Conservation (phyloP, 2,888 invertebrate species). For the Apamea monoglypha region DNA sequence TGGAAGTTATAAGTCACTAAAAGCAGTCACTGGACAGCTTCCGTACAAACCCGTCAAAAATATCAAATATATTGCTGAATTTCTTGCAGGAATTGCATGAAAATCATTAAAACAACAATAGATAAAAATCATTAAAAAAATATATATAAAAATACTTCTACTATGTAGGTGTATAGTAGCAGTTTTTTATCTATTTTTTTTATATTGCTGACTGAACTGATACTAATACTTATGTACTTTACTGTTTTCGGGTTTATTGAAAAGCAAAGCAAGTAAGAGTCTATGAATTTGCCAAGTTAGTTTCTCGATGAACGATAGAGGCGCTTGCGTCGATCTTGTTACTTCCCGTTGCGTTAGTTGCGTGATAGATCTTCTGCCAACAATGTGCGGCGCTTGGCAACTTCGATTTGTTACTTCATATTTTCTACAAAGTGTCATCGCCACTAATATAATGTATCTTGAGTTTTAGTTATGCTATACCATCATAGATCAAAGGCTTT, state of each 20-base stretch:
- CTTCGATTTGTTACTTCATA: conserved; percentile 36
- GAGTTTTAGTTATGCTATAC: neutral
- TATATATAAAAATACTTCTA: neutral
- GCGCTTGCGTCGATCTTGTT: conserved; percentile 42
- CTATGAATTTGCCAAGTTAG: neutral
- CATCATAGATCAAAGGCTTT: conserved; percentile 2
- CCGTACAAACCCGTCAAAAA: too few species aligned
- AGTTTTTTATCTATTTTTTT: too few species aligned
- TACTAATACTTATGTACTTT: neutral
- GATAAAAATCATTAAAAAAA: too few species aligned
- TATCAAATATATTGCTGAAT: too few species aligned
- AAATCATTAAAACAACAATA: too few species aligned
- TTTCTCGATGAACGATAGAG: conserved; percentile 18
- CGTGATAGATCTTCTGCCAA: conserved; percentile 46
- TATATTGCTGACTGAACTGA: neutral
- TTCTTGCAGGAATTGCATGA: too few species aligned
- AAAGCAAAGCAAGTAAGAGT: neutral
- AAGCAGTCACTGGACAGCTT: too few species aligned
- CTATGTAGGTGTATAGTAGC: too few species aligned
- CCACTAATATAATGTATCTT: conserved; percentile 16
- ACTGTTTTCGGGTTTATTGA: neutral
- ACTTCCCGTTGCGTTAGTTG: conserved; percentile 28
- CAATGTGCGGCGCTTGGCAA: conserved; percentile 42
- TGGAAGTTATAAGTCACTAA: neutral
- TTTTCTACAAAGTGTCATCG: conserved; percentile 46